Conservation (phyloP, 1,140 invertebrate genomes). For the Drosophila quadrilineata region DNA sequence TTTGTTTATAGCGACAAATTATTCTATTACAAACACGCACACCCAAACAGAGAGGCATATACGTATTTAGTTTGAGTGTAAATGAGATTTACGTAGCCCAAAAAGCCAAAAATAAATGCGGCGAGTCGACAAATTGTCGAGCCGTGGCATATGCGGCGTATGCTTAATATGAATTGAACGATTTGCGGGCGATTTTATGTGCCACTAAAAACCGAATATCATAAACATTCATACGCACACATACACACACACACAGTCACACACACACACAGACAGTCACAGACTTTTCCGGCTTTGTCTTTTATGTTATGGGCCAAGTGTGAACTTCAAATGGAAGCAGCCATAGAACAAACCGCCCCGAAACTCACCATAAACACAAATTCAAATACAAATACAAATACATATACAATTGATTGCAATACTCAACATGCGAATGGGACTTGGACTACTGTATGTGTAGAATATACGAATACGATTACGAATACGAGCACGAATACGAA, state of each 20-base stretch:
- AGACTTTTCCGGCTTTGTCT: slow-evolving; percentile 31
- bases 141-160: too few species aligned
- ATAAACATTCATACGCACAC: slow-evolving; percentile 16
- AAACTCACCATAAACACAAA: slow-evolving; percentile 44
- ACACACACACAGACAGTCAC: neutral
- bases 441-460: too few species aligned
- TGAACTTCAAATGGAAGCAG: slow-evolving; percentile 27
- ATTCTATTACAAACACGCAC: too few species aligned
- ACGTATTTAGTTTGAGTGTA: too few species aligned
- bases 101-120: slow-evolving; percentile 16
- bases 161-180: slow-evolving; percentile 6
- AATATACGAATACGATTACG: neutral
- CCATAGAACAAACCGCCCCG: slow-evolving; percentile 41
- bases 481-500: too few species aligned
- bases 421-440: slow-evolving; percentile 27
- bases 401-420: neutral
- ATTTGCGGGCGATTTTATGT: slow-evolving; percentile 18
- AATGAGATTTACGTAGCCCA: slow-evolving; percentile 26
- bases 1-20: slow-evolving; percentile 44
- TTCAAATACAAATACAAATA: neutral
- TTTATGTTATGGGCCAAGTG: slow-evolving; percentile 26
- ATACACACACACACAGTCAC: neutral
- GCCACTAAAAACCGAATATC: slow-evolving; percentile 24
- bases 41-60: too few species aligned
- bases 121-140: too few species aligned